These are phyloP conservation scores for Ganaspis brasiliensis DNA, from an alignment of 2,888 invertebrate species.

Conservation along the genomic window DNA sequence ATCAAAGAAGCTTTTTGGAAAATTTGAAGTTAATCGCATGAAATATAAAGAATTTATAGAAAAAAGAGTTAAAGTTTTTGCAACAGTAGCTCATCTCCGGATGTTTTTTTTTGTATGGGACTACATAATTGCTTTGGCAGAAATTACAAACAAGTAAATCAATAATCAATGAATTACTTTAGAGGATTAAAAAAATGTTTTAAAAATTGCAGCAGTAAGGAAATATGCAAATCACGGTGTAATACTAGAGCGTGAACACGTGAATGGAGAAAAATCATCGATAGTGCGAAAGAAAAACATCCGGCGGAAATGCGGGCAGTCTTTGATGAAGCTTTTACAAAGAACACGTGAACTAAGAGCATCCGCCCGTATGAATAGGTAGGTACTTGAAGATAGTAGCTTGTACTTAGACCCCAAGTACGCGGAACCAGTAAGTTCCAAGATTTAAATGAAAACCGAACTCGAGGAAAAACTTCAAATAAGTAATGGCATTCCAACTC, in stretches of 20 bases:
- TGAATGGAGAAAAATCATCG: constrained; percentile 45
- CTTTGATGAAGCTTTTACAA: constrained; percentile 52
- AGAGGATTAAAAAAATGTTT: neutral
- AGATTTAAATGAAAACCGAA: neutral
- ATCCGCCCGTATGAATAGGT: constrained; percentile 58
- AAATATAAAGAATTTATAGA: no score
- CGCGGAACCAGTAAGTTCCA: constrained; percentile 25
- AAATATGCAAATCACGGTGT: neutral
- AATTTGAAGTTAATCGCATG: no score
- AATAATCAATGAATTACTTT: no score
- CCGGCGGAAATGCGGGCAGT: constrained; percentile 76
- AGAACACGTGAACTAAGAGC: constrained; percentile 40
- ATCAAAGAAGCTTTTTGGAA: no score
- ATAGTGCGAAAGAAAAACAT: constrained; percentile 62
- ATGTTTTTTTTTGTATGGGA: no score
- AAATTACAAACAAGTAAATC: no score
- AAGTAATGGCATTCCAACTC: neutral
- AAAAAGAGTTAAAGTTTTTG: no score
- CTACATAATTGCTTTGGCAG: no score
- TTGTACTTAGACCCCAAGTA: neutral
- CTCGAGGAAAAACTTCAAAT: neutral
- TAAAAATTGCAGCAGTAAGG: neutral
- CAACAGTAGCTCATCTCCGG: no score
- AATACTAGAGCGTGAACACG: constrained; percentile 43
- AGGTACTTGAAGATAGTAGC: neutral